Percentiles rank a stretch among this genome's conserved stretches.
Conservation (phyloP, 2,797 vertebrate species). For the Bradypodion ventrale region DNA sequence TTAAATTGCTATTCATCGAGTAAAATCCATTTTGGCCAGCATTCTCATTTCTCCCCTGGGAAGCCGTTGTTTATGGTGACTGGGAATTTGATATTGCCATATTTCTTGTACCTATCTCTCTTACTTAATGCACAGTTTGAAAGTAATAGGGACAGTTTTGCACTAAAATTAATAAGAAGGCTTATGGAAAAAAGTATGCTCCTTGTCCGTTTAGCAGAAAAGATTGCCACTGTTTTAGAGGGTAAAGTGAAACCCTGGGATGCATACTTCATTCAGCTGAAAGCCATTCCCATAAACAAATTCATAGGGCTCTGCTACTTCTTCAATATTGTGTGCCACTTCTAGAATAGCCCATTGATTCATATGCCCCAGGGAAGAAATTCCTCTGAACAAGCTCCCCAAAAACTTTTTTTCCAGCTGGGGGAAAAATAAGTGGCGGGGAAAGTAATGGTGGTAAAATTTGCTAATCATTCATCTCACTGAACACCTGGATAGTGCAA, state of each 20-base stretch:
- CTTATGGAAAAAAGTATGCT: constrained; percentile 16
- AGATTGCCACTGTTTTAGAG: constrained; percentile 68
- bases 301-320: constrained; percentile 66
- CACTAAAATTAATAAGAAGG: constrained; percentile 38
- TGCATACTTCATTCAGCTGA: constrained; percentile 51
- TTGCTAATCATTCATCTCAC: constrained; percentile 79
- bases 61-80: constrained; percentile 60
- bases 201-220: constrained; percentile 50
- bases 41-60: constrained; percentile 66
- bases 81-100: constrained; percentile 56
- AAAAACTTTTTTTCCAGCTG: constrained; percentile 79
- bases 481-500: constrained; percentile 79
- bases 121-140: constrained; percentile 51
- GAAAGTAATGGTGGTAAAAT: constrained; percentile 74
- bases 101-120: constrained; percentile 56
- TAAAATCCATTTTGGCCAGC: constrained; percentile 69
- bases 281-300: constrained; percentile 69
- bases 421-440: constrained; percentile 55
- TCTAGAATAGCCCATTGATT: constrained; percentile 75
- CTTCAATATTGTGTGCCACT: constrained; percentile 69
- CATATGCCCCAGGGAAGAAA: constrained; percentile 78
- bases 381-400: constrained; percentile 76
- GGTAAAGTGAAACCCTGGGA: constrained; percentile 55
- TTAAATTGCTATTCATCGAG: constrained; percentile 73
- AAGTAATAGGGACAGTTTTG: constrained; percentile 55